Evolutionary conservation across 1,140 invertebrate genomes (phyloP), one percentile per base, ranked within the genome.

Genomic region (Drosophila parabipectinata): DNA sequence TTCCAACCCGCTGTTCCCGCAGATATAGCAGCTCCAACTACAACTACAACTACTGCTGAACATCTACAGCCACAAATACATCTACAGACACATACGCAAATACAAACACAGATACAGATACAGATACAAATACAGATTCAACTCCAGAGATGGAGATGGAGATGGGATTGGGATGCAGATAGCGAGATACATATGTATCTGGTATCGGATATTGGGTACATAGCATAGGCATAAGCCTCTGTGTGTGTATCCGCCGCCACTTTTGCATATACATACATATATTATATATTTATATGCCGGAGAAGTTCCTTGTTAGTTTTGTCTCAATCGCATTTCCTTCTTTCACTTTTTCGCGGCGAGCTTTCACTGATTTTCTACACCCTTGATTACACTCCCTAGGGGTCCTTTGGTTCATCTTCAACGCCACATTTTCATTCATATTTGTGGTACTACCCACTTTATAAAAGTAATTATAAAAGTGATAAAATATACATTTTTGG

Each of bases 291-390:
- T 64, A 55, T 63, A 55, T 71, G 50, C 58, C 32, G 51, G 53
- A 44, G 39, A 28, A 67, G 48, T 63, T 68, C 30, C 41, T 68
- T 69, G 50, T 39, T 69, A 24, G 63, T 48, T 69, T n/a, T 68
- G 52, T 51, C 66, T 30, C 50, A 69, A 69, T 69, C 41, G 39
- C 50, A 69, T 68, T 69, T 69, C 66, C 66, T 48, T 69, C 64
- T 69, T 69, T 69, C 66, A 69, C 66, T 69, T 69, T 68, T 69
- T 30, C 44, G 39, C 50, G 50, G 45, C 62, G 47, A 67, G 63
- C 63, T 68, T 69, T 69, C 50, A 48, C 66, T 48, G 24, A 56
- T 55, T 68, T 68, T 54, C 54, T 54, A 10, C 14, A n/a, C 34
- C 48, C 53, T 41, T 18, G 32, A 28, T 6, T 28, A 28, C 26